These are phyloP conservation scores for Tragelaphus strepsiceros DNA, from an alignment of 2,113 vertebrate species.

Conservation along the genomic window DNA sequence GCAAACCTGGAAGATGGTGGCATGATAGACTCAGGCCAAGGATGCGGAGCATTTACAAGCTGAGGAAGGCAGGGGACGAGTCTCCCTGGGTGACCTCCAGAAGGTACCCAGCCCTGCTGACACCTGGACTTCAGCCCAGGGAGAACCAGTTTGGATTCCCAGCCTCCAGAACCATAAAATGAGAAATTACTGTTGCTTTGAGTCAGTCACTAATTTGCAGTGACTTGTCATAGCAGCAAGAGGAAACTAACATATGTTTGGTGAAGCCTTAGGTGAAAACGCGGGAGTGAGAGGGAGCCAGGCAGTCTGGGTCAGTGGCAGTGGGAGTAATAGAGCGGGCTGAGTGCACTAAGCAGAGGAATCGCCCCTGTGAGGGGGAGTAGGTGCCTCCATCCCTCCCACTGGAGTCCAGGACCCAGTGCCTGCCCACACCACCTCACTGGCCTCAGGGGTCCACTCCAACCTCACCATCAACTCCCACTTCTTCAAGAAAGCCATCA, in stretches of 20 bases:
- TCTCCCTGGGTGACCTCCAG: background rate
- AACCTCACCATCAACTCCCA: background rate
- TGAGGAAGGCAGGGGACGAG: background rate
- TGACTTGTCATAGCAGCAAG: background rate
- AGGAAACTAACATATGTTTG: background rate
- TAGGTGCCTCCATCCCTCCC: background rate
- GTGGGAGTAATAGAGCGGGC: background rate
- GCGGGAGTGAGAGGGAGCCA: background rate
- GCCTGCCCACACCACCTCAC: background rate
- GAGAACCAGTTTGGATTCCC: background rate
- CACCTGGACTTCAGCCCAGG: background rate
- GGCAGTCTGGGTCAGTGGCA: background rate
- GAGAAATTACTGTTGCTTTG: background rate
- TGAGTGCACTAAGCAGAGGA: background rate
- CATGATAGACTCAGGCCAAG: background rate
- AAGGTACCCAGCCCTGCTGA: background rate
- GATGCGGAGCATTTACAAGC: rapidly evolving
- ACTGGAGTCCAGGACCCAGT: background rate
- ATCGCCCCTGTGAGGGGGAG: rapidly evolving
- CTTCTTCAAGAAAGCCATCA: background rate
- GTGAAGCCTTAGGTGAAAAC: background rate
- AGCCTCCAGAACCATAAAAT: background rate
- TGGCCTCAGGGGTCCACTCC: background rate
- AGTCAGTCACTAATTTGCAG: background rate
- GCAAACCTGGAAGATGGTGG: background rate